Evolutionary conservation across 2,888 invertebrate genomes (phyloP).

Genomic region (Cheilosia variabilis): DNA sequence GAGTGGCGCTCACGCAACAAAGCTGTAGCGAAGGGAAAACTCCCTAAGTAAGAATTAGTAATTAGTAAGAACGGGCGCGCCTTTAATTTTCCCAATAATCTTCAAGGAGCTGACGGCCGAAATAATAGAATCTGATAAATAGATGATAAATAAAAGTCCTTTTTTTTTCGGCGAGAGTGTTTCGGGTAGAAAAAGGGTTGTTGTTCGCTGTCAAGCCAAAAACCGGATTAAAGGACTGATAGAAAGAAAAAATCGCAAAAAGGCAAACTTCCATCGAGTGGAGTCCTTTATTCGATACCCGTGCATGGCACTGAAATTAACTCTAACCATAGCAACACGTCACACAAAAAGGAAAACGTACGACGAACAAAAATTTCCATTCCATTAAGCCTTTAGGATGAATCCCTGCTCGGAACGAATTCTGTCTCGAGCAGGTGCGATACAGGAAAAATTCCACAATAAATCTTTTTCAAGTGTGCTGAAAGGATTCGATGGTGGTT

Average conservation of each 20-base stretch:
- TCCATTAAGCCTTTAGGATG: slow-evolving; percentile 73
- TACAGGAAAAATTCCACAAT: slow-evolving; percentile 73
- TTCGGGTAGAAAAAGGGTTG: slow-evolving; percentile 24
- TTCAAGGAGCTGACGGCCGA: slow-evolving; percentile 44
- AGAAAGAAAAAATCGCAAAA: slow-evolving; percentile 21
- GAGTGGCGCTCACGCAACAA: neutral
- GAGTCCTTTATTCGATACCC: slow-evolving; percentile 39
- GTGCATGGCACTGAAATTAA: slow-evolving; percentile 47
- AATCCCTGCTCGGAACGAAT: slow-evolving; percentile 62
- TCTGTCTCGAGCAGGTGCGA: slow-evolving; percentile 74
- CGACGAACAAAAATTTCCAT: slow-evolving; percentile 65
- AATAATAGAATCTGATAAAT: slow-evolving; percentile 65
- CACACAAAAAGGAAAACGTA: slow-evolving; percentile 47
- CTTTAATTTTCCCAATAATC: slow-evolving; percentile 70
- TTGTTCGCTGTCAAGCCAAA: neutral
- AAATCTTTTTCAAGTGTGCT: slow-evolving; percentile 72
- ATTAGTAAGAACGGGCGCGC: slow-evolving; percentile 67
- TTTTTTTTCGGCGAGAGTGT: slow-evolving; percentile 2
- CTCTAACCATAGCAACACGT: neutral
- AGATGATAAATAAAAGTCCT: slow-evolving; percentile 25
- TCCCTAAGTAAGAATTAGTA: slow-evolving; percentile 56
- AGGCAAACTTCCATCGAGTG: slow-evolving; percentile 37
- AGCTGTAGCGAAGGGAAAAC: slow-evolving; percentile 9
- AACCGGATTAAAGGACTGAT: slow-evolving; percentile 7
- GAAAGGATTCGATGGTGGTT: slow-evolving; percentile 61